A percentile compares a stretch with the other conserved stretches of the same genome.
Evolutionary conservation across 1,140 invertebrate species (phyloP).

Genomic region (Caenorhabditis latens): DNA sequence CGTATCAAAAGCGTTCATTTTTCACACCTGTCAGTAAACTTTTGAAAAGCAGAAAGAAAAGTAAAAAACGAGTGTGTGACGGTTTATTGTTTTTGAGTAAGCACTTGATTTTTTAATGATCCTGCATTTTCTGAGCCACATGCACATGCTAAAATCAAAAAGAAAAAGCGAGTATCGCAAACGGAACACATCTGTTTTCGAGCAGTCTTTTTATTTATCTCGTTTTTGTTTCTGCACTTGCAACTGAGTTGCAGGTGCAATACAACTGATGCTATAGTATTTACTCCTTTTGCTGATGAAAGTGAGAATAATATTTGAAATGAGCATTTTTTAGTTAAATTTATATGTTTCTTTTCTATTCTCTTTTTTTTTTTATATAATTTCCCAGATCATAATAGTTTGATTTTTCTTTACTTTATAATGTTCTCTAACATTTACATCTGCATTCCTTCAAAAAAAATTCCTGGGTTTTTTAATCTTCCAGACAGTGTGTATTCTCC

Average conservation of each 20-base stretch:
- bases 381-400: too few relatives aligned
- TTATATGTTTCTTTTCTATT: too few relatives aligned
- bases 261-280: conserved; percentile 9
- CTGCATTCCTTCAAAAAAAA: too few relatives aligned
- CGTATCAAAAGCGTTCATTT: conserved; percentile 39
- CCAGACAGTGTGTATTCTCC: too few relatives aligned
- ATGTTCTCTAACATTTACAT: too few relatives aligned
- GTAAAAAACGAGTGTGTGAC: not conserved
- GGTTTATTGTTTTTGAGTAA: conserved; percentile 42
- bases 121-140: not conserved
- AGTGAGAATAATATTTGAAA: too few relatives aligned
- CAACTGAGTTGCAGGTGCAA: not conserved
- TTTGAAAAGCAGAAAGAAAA: not conserved
- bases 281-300: not conserved
- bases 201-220: conserved; percentile 25
- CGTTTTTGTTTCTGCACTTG: conserved; percentile 48
- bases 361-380: too few relatives aligned
- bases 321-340: too few relatives aligned
- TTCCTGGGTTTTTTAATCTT: too few relatives aligned
- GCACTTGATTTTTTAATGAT: conserved; percentile 34
- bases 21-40: conserved; percentile 26
- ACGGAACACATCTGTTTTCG: conserved; percentile 46
- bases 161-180: not conserved
- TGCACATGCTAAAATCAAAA: conserved; percentile 19
- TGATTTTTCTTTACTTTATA: too few relatives aligned